Base-by-base conservation (phyloP, 2,797 vertebrate genomes). In the Coendou prehensilis region DNA sequence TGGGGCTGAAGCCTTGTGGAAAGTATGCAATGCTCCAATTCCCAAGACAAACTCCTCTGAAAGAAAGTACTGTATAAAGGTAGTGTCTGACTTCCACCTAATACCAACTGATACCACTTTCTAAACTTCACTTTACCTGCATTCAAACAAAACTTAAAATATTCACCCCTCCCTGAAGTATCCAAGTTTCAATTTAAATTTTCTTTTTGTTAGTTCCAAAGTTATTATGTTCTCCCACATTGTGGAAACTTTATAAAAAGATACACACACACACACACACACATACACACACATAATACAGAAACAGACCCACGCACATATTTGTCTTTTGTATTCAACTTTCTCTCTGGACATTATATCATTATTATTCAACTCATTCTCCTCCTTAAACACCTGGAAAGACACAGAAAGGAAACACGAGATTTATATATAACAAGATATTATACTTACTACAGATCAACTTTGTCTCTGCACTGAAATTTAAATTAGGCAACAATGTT, bases 321-420 rank as follows among this genome's bases (percentile, higher is more conserved):
- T 47, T 63, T 87, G 20, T 79, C 64, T 92, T 80, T 59, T 8
- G 33, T n/a, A 52, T 92, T 96, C 81, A 86, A 52, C 45, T 90
- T 96, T 96, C 81, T 78, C 79, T 95, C 57, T 89, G 71, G 63
- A 85, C 20, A 79, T 64, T 82, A 91, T 56, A 18, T 18, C 61
- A 90, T 95, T 95, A 85, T 61, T 67, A 95, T 89, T 92, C 71
- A 87, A 91, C 79, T 95, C 47, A 76, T 52, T n/a, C 14, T 80
- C 71, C 33, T 96, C 54, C 50, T 90, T 87, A 86, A 95, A 83
- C 87, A 95, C 91, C 73, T 88, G 57, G 57, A 83, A 89, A 45
- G 17, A 73, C n/a, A 94, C 23, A 92, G 75, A 94, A 92, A 90
- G 28, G 59, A 96, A 96, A 95, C 71, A 94, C 0, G 22, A 73